Evolutionary conservation across 2,888 invertebrate species (phyloP).

Genomic region (Willowsia nigromaculata): DNA sequence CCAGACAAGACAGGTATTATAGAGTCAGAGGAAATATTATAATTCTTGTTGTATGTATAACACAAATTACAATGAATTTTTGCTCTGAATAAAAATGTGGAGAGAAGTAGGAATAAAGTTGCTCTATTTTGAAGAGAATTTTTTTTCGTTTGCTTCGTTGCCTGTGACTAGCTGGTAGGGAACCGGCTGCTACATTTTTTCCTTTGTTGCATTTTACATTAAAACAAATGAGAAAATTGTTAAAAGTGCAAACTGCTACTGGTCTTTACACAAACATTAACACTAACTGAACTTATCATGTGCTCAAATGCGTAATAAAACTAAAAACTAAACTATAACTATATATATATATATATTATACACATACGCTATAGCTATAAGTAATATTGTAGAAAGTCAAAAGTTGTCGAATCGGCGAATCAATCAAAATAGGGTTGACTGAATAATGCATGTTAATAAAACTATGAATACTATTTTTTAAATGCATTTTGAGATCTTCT

Average conservation of each 20-base stretch:
- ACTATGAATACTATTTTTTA: too few relatives aligned
- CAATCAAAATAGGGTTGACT: too few relatives aligned
- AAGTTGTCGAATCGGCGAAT: too few relatives aligned
- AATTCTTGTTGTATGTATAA: background rate
- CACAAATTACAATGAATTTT: background rate
- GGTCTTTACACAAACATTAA: conserved; percentile 39
- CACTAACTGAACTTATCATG: too few relatives aligned
- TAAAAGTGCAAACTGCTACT: conserved; percentile 17
- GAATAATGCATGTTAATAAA: too few relatives aligned
- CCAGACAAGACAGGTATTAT: conserved; percentile 16
- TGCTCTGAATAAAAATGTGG: background rate
- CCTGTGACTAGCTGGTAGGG: conserved; percentile 16
- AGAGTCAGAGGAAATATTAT: background rate
- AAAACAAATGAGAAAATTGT: conserved; percentile 54
- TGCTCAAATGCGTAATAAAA: too few relatives aligned
- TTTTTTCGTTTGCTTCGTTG: conserved; percentile 26
- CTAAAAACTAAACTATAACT: background rate
- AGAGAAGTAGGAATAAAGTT: background rate
- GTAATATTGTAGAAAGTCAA: too few relatives aligned
- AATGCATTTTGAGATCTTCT: too few relatives aligned
- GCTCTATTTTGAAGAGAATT: conserved; percentile 28
- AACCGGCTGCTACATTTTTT: background rate
- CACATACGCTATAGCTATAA: too few relatives aligned
- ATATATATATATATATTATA: background rate
- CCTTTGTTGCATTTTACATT: conserved; percentile 35